Evolutionary conservation across 2,888 invertebrate genomes (phyloP), one percentile per base, ranked within the genome.

Genomic region (Elmis aenea): DNA sequence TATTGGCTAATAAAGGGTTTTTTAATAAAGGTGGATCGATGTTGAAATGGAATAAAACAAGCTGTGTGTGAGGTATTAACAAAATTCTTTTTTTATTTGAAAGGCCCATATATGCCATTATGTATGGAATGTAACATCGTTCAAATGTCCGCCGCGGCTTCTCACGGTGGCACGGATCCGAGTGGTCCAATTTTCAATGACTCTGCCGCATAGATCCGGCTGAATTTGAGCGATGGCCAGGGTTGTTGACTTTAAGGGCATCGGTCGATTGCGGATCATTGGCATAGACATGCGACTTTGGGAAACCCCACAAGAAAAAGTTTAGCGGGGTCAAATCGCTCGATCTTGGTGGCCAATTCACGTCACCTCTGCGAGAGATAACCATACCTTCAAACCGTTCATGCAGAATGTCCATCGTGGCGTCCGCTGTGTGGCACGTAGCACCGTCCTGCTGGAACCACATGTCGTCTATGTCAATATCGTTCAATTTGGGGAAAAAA

Each of bases 211-310:
- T 55, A 51, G 25, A 58, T 58, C 52, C 29, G 51, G 50, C 50
- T 58, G 56, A 59, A 56, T 59, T 57, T 55, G 50, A 52, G 37
- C 50, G 43, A 56, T 55, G 50, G 46, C 47, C 39, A 30, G 53
- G 27, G 10, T 15, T 14, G 3, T 27, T 10, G 3, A 15, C 15
- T 42, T 58, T 55, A 18, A 59, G 47, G 45, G 46, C 51, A 43
- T 45, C 50, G 33, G 44, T 55, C 16, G 21, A 20, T 33, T 44
- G 42, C 32, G 40, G 46, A 3, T 43, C 36, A 30, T 43, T 43
- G 33, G 21, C 45, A 37, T 46, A 41, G 20, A 41, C 43, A 29
- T 38, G 21, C 23, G 32, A 33, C 40, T 54, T 55, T 22, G 53
- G 28, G 37, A 46, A 55, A 50, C 42, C 48, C 50, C 45, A 48